A percentile compares a stretch with the other conserved stretches of the same genome.
phyloP scores from a whole-genome alignment of 2,113 vertebrate species.

The Petrocephalus microphthalmus region DNA sequence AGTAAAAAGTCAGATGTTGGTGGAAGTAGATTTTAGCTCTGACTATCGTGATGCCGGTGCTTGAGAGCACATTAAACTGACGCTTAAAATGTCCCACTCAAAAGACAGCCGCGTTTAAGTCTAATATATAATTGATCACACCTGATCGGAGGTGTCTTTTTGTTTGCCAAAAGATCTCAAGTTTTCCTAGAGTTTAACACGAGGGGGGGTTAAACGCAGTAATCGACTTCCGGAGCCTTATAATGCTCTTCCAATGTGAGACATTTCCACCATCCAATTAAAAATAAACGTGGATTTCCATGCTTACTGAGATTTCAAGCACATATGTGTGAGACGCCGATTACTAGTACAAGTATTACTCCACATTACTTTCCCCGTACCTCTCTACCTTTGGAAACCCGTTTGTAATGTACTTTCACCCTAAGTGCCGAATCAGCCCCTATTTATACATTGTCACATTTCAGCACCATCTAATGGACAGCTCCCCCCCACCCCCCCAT shows the following conservation, averaged over 20 bases:
- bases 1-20: not conserved
- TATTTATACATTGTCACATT: constrained; percentile 31
- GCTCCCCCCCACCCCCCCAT: constrained; percentile 35
- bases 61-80: not conserved
- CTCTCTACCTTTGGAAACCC: not conserved
- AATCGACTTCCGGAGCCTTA: constrained; percentile 11
- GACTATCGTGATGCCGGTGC: not conserved
- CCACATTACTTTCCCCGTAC: not conserved
- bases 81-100: constrained; percentile 17
- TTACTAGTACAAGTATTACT: not conserved
- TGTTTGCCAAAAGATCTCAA: constrained; percentile 1
- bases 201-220: not conserved
- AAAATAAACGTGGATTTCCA: not conserved
- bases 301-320: not conserved
- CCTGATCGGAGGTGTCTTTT: not conserved
- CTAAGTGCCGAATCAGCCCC: constrained; percentile 29
- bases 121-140: not conserved
- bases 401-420: not conserved
- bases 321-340: not conserved
- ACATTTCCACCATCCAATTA: constrained; percentile 14
- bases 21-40: not conserved
- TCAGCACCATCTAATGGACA: constrained; percentile 57
- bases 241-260: constrained; percentile 20
- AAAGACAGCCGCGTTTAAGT: not conserved
- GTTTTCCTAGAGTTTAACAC: constrained; percentile 5